Evolutionary conservation across 2,888 invertebrate genomes (phyloP).

Genomic region (Campaea margaritaria): DNA sequence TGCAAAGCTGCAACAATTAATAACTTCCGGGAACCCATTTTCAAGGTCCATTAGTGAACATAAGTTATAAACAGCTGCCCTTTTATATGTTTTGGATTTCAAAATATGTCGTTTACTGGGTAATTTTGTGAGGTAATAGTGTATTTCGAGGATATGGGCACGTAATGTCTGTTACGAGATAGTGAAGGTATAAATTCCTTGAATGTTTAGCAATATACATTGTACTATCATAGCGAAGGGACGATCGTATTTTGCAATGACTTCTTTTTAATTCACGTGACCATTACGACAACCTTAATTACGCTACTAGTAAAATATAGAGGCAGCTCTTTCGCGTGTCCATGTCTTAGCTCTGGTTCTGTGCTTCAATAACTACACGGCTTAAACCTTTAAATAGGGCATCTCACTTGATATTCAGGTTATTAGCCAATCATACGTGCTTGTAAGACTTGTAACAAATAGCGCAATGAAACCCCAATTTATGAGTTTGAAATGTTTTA

Average conservation of each 20-base stretch:
- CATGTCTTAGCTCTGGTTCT: constrained; percentile 16
- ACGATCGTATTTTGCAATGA: constrained; percentile 8
- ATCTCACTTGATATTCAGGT: constrained; percentile 7
- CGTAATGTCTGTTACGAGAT: constrained; percentile 51
- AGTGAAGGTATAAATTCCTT: constrained; percentile 21
- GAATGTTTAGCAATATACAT: constrained; percentile 26
- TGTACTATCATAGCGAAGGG: constrained; percentile 19
- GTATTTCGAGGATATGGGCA: constrained; percentile 51
- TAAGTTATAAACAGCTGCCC: constrained; percentile 45
- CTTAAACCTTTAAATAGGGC: constrained; percentile 28
- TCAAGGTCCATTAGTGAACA: constrained; percentile 53
- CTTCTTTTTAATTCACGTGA: background rate
- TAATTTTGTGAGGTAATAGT: constrained; percentile 55
- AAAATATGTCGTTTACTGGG: constrained; percentile 63
- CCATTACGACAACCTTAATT: constrained; percentile 5
- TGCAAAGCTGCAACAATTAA: constrained; percentile 43
- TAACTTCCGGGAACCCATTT: constrained; percentile 60
- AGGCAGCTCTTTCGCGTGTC: constrained; percentile 11
- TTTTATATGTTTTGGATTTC: constrained; percentile 70
- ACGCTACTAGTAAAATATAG: constrained; percentile 8
- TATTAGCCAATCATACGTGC: constrained; percentile 37
- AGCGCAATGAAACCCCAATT: constrained; percentile 16
- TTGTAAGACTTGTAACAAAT: background rate
- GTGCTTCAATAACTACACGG: constrained; percentile 15
- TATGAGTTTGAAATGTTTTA: background rate